These are phyloP conservation scores for Pogonus chalceus DNA, from an alignment of 1,140 invertebrate genomes.

Conservation along the genomic window DNA sequence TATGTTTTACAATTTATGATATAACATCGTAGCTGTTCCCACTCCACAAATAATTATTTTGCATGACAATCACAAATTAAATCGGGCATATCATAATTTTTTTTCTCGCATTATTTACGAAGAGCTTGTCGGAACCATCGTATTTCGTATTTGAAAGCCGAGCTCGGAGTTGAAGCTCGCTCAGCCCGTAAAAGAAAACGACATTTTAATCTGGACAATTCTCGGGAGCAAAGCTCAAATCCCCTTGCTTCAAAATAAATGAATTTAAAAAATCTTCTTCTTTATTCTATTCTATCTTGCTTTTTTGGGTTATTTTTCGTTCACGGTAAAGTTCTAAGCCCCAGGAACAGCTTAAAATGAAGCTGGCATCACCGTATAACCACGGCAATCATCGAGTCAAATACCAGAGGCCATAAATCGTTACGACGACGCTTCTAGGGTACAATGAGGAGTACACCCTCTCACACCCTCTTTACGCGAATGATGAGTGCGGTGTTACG, in stretches of 20 bases:
- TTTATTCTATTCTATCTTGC: conserved; percentile 16
- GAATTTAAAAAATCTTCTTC: conserved; percentile 24
- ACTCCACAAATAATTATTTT: conserved; percentile 30
- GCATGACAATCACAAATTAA: conserved; percentile 35
- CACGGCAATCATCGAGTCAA: conserved; percentile 14
- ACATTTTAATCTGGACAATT: conserved; percentile 27
- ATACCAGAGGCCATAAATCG: conserved; percentile 22
- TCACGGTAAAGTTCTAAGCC: conserved; percentile 23
- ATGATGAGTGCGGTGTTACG: not conserved
- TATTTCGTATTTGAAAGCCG: conserved; percentile 31
- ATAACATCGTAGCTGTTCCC: too few species aligned
- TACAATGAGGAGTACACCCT: too few species aligned
- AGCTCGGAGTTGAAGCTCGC: conserved; percentile 24
- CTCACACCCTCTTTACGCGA: not conserved
- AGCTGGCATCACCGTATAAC: conserved; percentile 16
- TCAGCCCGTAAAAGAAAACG: conserved; percentile 29
- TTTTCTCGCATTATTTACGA: conserved; percentile 34
- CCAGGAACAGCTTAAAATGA: conserved; percentile 21
- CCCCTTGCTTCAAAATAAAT: conserved; percentile 23
- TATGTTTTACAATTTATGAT: too few species aligned
- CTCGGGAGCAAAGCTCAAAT: conserved; percentile 10
- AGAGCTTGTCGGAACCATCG: too few species aligned
- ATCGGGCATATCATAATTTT: conserved; percentile 30
- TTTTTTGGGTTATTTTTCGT: conserved; percentile 20
- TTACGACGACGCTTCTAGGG: too few species aligned